Evolutionary conservation across 1,140 invertebrate genomes (phyloP).

Genomic region (Papilio machaon): DNA sequence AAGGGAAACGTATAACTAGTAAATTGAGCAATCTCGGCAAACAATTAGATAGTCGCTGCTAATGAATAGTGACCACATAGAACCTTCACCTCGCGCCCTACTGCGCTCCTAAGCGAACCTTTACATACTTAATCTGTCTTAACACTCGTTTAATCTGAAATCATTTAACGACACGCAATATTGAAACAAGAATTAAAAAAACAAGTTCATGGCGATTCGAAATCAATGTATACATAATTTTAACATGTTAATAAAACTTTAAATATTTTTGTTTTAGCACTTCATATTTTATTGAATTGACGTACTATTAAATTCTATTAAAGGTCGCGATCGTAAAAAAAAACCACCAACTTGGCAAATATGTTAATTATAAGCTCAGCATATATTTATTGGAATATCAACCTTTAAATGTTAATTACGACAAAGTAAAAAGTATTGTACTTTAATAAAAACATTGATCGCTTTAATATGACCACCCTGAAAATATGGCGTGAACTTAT

Average conservation of each 20-base stretch:
- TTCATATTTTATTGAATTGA: not conserved
- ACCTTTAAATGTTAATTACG: not conserved
- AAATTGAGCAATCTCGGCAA: constrained; percentile 25
- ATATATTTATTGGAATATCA: not conserved
- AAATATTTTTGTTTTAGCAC: not conserved
- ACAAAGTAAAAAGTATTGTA: not conserved
- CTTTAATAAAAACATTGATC: not conserved
- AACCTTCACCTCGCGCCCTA: constrained; percentile 22
- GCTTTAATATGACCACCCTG: not conserved
- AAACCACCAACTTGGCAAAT: not conserved
- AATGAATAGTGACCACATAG: constrained; percentile 18
- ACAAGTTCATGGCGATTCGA: constrained; percentile 2
- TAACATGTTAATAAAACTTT: not conserved
- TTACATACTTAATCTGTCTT: not conserved
- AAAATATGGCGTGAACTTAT: constrained; percentile 6
- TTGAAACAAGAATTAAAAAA: not conserved
- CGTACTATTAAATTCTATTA: not conserved
- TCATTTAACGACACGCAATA: constrained; percentile 5
- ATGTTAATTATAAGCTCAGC: not conserved
- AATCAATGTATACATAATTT: not conserved
- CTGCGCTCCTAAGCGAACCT: constrained; percentile 2
- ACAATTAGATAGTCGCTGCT: constrained; percentile 13
- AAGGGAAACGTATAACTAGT: constrained; percentile 25
- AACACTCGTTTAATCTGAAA: not conserved
- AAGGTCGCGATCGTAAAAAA: not conserved